These are phyloP conservation scores for Drosophila baimaii DNA, from an alignment of 1,140 invertebrate species.

Conservation along the genomic window DNA sequence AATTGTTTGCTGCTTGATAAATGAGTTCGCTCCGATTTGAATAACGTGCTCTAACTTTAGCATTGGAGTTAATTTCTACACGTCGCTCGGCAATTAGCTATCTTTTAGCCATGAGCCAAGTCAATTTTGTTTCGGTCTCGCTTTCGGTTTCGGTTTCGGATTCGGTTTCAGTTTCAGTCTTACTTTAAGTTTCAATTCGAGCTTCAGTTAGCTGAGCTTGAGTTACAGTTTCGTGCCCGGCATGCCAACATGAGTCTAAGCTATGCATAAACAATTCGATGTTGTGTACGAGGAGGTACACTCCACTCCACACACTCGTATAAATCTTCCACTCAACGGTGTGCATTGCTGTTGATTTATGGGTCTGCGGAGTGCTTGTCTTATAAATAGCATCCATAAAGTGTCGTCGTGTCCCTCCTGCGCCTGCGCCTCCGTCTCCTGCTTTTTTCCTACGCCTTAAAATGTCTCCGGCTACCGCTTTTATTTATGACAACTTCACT, in stretches of 20 bases:
- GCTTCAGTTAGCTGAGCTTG: slow-evolving; percentile 16
- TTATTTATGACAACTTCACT: slow-evolving; percentile 39
- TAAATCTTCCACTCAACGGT: slow-evolving; percentile 56
- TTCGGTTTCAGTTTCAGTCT: slow-evolving; percentile 24
- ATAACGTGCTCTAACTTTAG: slow-evolving; percentile 67
- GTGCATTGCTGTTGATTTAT: slow-evolving; percentile 25
- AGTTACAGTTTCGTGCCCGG: slow-evolving; percentile 58
- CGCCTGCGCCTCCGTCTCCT: not conserved
- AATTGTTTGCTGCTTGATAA: slow-evolving; percentile 56
- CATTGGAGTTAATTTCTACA: slow-evolving; percentile 74
- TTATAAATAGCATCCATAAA: slow-evolving; percentile 45
- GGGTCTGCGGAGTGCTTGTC: slow-evolving; percentile 24
- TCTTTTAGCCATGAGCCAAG: slow-evolving; percentile 70
- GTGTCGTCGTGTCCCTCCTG: slow-evolving; percentile 12
- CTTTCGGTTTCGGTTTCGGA: slow-evolving; percentile 26
- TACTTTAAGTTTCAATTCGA: slow-evolving; percentile 7
- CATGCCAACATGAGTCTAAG: slow-evolving; percentile 51
- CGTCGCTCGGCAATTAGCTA: slow-evolving; percentile 72
- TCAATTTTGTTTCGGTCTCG: slow-evolving; percentile 40
- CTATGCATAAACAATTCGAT: slow-evolving; percentile 65
- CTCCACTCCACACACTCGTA: slow-evolving; percentile 23
- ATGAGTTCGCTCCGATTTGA: slow-evolving; percentile 74
- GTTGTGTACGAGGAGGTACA: slow-evolving; percentile 46
- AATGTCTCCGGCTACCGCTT: slow-evolving; percentile 30
- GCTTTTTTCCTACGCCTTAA: slow-evolving; percentile 1